These are phyloP conservation scores for Rhabdomys pumilio DNA, from an alignment of 2,797 vertebrate genomes.

Conservation along the genomic window DNA sequence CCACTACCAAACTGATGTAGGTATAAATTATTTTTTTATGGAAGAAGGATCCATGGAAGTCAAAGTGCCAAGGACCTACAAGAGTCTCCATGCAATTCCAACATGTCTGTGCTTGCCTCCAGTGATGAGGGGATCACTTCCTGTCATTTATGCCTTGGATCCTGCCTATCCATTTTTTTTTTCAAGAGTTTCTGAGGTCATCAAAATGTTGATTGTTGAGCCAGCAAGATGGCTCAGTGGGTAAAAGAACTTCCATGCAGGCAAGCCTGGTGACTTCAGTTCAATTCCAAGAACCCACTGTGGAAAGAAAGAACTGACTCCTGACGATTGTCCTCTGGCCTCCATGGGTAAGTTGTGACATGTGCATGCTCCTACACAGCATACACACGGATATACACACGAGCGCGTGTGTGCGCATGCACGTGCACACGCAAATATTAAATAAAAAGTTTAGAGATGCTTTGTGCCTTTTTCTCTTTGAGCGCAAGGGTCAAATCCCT, in stretches of 20 bases:
- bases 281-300: not conserved
- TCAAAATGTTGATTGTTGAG: not conserved
- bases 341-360: not conserved
- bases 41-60: not conserved
- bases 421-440: not conserved
- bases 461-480: not conserved
- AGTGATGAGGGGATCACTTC: not conserved
- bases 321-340: not conserved
- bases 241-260: not conserved
- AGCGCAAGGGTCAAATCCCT: no score
- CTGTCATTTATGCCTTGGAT: not conserved
- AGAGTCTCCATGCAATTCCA: not conserved
- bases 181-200: not conserved
- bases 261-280: not conserved
- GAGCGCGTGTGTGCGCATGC: not conserved
- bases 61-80: not conserved
- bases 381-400: not conserved
- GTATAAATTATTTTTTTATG: not conserved
- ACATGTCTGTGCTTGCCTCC: not conserved
- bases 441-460: not conserved
- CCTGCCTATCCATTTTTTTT: not conserved
- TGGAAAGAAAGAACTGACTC: not conserved
- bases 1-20: not conserved
- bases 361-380: not conserved
- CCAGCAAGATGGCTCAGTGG: no score